A percentile compares a stretch with the other conserved stretches of the same genome.
Evolutionary conservation across 2,888 invertebrate genomes (phyloP).

Genomic region (Xestia sexstrigata): DNA sequence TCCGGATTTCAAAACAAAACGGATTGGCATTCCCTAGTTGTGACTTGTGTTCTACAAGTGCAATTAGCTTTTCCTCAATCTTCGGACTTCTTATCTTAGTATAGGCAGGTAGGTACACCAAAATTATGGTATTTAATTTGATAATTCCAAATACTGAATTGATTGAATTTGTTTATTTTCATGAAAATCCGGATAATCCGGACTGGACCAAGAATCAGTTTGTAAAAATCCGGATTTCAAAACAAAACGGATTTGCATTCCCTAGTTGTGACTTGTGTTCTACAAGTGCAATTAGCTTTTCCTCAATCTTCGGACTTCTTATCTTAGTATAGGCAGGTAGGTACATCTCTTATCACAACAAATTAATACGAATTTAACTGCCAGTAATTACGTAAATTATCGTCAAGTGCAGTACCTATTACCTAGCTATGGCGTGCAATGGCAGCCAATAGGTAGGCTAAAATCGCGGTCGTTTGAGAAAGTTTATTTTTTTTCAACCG

Average conservation of each 20-base stretch:
- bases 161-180: no score
- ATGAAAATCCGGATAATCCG: no score
- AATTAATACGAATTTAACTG: constrained; percentile 45
- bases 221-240: no score
- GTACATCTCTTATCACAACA: constrained; percentile 42
- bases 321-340: constrained; percentile 19
- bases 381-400: constrained; percentile 38
- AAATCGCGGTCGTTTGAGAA: constrained; percentile 76
- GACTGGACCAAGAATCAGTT: no score
- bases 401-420: constrained; percentile 38
- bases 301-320: neutral
- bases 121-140: no score
- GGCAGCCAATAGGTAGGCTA: constrained; percentile 63
- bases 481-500: constrained; percentile 72
- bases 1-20: no score
- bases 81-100: constrained; percentile 9
- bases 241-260: no score
- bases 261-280: no score
- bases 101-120: no score
- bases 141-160: no score
- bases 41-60: neutral
- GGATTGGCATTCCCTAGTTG: no score
- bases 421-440: constrained; percentile 21
- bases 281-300: constrained; percentile 6
- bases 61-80: constrained; percentile 1